A percentile compares a stretch with the other conserved stretches of the same genome.
phyloP scores from a whole-genome alignment of 2,888 invertebrate genomes.

The Athalia rosae region DNA sequence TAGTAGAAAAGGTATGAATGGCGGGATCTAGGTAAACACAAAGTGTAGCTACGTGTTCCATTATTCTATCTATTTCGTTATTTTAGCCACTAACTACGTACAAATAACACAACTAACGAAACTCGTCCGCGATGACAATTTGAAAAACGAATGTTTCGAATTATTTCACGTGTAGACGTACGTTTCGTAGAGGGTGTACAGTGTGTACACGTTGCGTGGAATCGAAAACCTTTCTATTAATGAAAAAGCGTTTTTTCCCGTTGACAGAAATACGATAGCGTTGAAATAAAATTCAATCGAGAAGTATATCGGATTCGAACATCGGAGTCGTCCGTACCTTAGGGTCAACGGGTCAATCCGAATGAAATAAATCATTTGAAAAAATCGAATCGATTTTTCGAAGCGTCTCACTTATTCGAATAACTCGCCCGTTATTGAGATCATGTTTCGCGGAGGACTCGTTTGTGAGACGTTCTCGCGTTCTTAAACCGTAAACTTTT shows the following conservation, averaged over 20 bases:
- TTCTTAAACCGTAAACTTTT: slow-evolving; percentile 60
- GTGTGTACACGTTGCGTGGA: no score
- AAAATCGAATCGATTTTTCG: slow-evolving; percentile 1
- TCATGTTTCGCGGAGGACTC: slow-evolving; percentile 57
- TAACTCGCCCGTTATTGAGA: slow-evolving; percentile 63
- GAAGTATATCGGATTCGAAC: slow-evolving; percentile 1
- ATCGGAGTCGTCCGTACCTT: not conserved
- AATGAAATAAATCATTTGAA: not conserved
- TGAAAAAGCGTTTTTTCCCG: not conserved
- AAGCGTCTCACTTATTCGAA: slow-evolving; percentile 59
- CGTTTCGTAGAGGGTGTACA: no score
- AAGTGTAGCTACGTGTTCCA: no score
- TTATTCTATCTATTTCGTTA: no score
- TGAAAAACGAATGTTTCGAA: no score
- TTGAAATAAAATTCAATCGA: slow-evolving; percentile 3
- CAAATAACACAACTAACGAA: not conserved
- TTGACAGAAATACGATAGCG: slow-evolving; percentile 11
- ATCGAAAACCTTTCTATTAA: no score
- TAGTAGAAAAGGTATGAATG: no score
- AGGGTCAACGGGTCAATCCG: slow-evolving; percentile 13
- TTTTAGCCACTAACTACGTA: no score
- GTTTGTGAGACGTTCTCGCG: slow-evolving; percentile 64
- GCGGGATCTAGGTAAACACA: no score
- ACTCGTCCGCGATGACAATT: not conserved
- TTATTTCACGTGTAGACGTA: no score